phyloP scores from a whole-genome alignment of 2,888 invertebrate genomes.

The Herminia tarsipennalis region DNA sequence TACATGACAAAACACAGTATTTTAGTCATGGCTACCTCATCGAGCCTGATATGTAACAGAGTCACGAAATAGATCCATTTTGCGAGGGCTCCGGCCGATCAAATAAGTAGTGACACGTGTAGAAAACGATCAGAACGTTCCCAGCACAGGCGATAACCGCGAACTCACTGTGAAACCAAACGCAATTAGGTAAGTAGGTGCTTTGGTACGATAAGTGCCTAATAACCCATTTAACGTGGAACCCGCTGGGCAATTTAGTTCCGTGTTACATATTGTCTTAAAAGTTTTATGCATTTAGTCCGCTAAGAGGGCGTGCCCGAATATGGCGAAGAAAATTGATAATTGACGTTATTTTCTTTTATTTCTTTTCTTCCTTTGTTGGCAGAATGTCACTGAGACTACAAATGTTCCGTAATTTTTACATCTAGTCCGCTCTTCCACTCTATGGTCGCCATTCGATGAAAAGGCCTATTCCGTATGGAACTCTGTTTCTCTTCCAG shows the following conservation, averaged over 20 bases:
- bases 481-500: no score
- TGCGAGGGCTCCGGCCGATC: slow-evolving; percentile 24
- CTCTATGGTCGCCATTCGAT: no score
- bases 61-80: slow-evolving; percentile 46
- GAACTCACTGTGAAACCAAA: slow-evolving; percentile 17
- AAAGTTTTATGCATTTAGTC: slow-evolving; percentile 23
- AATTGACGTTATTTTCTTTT: no score
- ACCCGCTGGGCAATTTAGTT: slow-evolving; percentile 15
- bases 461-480: no score
- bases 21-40: no score
- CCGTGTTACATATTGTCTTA: slow-evolving; percentile 18
- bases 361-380: no score
- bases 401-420: no score
- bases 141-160: slow-evolving; percentile 27
- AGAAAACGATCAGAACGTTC: slow-evolving; percentile 37
- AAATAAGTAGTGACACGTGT: slow-evolving; percentile 37
- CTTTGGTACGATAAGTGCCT: slow-evolving; percentile 25
- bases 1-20: no score
- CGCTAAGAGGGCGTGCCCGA: neutral
- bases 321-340: no score
- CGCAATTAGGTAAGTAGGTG: slow-evolving; percentile 33
- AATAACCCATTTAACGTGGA: slow-evolving; percentile 26
- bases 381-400: no score
- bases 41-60: slow-evolving; percentile 31
- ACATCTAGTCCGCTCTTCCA: no score